Percentiles rank a stretch among this genome's conserved stretches.
Evolutionary conservation across 2,113 vertebrate species (phyloP).

Genomic region (Strix aluco): DNA sequence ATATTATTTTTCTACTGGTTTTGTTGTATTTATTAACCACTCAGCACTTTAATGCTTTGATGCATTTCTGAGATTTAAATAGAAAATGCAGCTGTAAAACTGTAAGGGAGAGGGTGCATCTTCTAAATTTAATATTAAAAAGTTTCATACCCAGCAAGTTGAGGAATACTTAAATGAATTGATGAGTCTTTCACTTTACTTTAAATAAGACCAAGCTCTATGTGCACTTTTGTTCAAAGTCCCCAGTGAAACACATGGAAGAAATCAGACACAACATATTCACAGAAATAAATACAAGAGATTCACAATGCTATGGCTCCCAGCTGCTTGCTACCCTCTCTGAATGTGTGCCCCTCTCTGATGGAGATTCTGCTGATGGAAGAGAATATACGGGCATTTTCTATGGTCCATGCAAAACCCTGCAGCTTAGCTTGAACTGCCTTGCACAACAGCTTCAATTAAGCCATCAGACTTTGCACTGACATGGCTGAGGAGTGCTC

Average conservation of each 20-base stretch:
- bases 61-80: neutral
- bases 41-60: neutral
- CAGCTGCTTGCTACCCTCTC: neutral
- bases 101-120: neutral
- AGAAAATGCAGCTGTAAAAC: neutral
- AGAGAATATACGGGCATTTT: neutral
- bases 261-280: neutral
- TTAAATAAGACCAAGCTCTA: neutral
- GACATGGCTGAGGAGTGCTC: neutral
- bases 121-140: neutral
- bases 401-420: neutral
- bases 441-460: neutral
- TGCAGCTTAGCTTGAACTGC: neutral
- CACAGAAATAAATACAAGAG: neutral
- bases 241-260: rapidly evolving
- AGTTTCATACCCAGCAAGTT: neutral
- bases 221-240: neutral
- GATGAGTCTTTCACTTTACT: neutral
- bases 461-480: neutral
- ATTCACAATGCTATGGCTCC: neutral
- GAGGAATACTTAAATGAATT: neutral
- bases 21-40: neutral
- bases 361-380: neutral
- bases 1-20: neutral
- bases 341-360: neutral